Evolutionary conservation across 2,888 invertebrate species (phyloP), one percentile per base, ranked within the genome.

Genomic region (Caenorhabditis parvicauda): DNA sequence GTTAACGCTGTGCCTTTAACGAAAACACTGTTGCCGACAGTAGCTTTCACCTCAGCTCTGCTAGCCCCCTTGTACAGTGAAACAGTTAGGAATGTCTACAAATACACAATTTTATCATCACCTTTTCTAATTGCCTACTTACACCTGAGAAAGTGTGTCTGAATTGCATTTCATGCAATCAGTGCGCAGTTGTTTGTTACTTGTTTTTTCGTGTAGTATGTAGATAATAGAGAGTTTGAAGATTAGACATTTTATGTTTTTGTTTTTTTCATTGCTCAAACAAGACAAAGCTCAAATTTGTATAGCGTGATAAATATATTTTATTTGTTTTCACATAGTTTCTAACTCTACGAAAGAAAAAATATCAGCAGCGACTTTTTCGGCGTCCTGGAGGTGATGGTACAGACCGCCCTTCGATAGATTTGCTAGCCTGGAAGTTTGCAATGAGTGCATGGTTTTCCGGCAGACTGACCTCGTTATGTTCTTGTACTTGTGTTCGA

Each of bases 91-190:
- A 59, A 50, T 17, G 50, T 56, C 19, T 75, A 75, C 53, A 7
- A 62, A 29, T 41, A 38, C 39, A 75, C 75, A 3, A 58, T 74
- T 32, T 67, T 61, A 21, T 48, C 59, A 1, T 72, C 70, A 5
- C 75, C 75, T 7, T 43, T 73, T 12, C 57, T 75, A 14, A 69
- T 75, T 32, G 60, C 54, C 2, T 75, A 74, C 73, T 50, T 72
- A 9, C 55, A 66, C 35, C 29, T 72, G 7, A 44, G 72, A 22
- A 66, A 60, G 57, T 70, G 69, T 50, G 69, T 72, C 12, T 72
- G 56, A 43, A 17, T 12, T 9, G 2, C 28, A 22, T 28, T n/a
- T 1, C 41, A 41, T 32, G 35, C n/a, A n/a, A n/a, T n/a, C n/a
- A n/a, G n/a, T n/a, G n/a, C n/a, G n/a, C n/a, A n/a, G n/a, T n/a